phyloP scores from a whole-genome alignment of 2,797 vertebrate species.

The Brachyalestes nurse region DNA sequence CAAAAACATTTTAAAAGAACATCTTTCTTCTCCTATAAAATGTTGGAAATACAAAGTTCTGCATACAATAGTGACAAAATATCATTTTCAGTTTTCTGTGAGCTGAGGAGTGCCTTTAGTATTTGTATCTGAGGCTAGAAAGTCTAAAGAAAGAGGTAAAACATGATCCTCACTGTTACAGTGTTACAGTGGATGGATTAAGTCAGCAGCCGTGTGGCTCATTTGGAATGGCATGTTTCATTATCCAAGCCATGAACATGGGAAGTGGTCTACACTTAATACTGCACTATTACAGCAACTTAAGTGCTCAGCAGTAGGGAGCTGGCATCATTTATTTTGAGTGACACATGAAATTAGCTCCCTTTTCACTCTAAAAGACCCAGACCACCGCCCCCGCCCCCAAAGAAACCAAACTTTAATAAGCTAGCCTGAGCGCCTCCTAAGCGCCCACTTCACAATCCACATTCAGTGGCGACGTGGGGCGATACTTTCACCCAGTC shows the following conservation, averaged over 20 bases:
- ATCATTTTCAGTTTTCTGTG: not conserved
- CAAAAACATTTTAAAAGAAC: not conserved
- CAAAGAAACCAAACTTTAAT: slow-evolving; percentile 58
- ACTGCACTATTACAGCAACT: slow-evolving; percentile 43
- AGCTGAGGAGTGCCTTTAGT: not conserved
- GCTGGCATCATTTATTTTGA: slow-evolving; percentile 55
- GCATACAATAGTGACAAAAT: not conserved
- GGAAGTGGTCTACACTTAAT: slow-evolving; percentile 51
- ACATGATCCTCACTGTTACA: slow-evolving; percentile 17
- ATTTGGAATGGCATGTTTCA: slow-evolving; percentile 50
- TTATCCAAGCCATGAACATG: slow-evolving; percentile 50
- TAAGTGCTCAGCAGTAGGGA: slow-evolving; percentile 50
- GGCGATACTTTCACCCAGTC: slow-evolving; percentile 56
- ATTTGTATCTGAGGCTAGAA: not conserved
- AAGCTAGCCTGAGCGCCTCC: slow-evolving; percentile 47
- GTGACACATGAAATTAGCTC: slow-evolving; percentile 56
- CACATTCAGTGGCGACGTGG: slow-evolving; percentile 39
- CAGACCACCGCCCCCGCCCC: not conserved
- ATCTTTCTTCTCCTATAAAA: not conserved
- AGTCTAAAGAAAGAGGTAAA: not conserved
- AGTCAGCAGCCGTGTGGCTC: slow-evolving; percentile 29
- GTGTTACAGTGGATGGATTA: slow-evolving; percentile 23
- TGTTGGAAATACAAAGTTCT: not conserved
- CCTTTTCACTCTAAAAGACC: slow-evolving; percentile 46
- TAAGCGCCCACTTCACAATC: slow-evolving; percentile 50